These are phyloP conservation scores for Endotricha flammealis DNA, from an alignment of 2,888 invertebrate genomes.

Conservation along the genomic window DNA sequence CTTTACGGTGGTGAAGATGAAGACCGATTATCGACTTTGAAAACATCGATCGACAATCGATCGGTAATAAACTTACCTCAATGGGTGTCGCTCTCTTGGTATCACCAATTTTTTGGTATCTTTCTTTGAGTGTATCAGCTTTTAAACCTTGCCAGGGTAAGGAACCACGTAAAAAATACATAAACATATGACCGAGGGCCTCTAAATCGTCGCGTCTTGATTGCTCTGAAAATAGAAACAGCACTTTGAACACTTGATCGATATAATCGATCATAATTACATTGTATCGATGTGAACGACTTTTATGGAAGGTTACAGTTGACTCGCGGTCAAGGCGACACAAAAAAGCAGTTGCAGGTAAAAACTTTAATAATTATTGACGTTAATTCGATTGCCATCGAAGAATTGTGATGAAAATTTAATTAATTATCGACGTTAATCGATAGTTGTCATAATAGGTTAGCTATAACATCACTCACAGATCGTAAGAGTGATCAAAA, in stretches of 20 bases:
- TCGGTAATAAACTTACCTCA: conserved; percentile 80
- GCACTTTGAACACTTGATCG: conserved; percentile 16
- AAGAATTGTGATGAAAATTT: too few relatives aligned
- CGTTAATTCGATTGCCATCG: too few relatives aligned
- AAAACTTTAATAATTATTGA: too few relatives aligned
- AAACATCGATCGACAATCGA: not conserved
- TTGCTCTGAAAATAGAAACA: conserved; percentile 85
- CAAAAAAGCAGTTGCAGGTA: too few relatives aligned
- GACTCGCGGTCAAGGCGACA: not conserved
- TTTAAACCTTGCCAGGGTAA: conserved; percentile 99
- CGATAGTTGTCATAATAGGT: too few relatives aligned
- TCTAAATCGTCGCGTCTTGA: conserved; percentile 99
- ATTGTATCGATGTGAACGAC: not conserved
- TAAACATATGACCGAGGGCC: conserved; percentile 99
- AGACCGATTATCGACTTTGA: conserved; percentile 14
- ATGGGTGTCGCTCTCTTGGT: conserved; percentile 99
- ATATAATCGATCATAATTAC: conserved; percentile 5
- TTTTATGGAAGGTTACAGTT: not conserved
- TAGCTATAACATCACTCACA: too few relatives aligned
- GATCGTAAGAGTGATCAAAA: too few relatives aligned
- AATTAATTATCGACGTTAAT: too few relatives aligned
- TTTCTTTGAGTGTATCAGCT: conserved; percentile 99
- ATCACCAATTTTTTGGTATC: conserved; percentile 99
- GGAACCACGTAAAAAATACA: conserved; percentile 99
- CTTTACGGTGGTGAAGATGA: too few relatives aligned